These are phyloP conservation scores for Panorpa germanica DNA, from an alignment of 2,888 invertebrate species.

Conservation along the genomic window DNA sequence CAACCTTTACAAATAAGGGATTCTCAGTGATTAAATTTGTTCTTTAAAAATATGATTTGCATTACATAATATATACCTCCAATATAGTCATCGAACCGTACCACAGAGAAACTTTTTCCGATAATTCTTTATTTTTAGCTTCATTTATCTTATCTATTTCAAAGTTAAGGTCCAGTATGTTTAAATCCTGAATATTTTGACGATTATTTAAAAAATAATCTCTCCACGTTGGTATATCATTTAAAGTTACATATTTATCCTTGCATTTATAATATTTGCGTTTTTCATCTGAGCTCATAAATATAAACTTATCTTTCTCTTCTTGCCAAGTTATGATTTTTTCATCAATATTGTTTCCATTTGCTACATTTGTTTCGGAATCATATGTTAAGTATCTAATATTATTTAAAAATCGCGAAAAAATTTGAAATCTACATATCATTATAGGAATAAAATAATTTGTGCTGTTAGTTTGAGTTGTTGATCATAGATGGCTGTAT, in stretches of 20 bases:
- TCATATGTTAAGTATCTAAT: too few relatives aligned
- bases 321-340: conserved; percentile 30
- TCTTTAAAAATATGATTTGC: neutral
- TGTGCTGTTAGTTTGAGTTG: too few relatives aligned
- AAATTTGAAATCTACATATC: too few relatives aligned
- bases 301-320: conserved; percentile 31
- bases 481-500: too few relatives aligned
- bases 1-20: too few relatives aligned
- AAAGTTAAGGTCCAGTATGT: conserved; percentile 22
- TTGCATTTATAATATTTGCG: conserved; percentile 27
- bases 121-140: conserved; percentile 25
- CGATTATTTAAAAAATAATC: conserved; percentile 25
- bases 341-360: too few relatives aligned
- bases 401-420: too few relatives aligned
- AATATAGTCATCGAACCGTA: conserved; percentile 68
- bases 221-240: conserved; percentile 35
- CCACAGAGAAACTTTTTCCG: conserved; percentile 44
- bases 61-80: conserved; percentile 28
- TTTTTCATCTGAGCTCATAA: conserved; percentile 31
- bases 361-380: too few relatives aligned
- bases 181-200: conserved; percentile 21
- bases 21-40: neutral
- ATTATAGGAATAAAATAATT: too few relatives aligned
- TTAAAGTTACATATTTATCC: conserved; percentile 23
- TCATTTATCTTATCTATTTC: conserved; percentile 21